These are phyloP conservation scores for Drosophila rufa DNA, from an alignment of 1,140 invertebrate species.

Conservation along the genomic window DNA sequence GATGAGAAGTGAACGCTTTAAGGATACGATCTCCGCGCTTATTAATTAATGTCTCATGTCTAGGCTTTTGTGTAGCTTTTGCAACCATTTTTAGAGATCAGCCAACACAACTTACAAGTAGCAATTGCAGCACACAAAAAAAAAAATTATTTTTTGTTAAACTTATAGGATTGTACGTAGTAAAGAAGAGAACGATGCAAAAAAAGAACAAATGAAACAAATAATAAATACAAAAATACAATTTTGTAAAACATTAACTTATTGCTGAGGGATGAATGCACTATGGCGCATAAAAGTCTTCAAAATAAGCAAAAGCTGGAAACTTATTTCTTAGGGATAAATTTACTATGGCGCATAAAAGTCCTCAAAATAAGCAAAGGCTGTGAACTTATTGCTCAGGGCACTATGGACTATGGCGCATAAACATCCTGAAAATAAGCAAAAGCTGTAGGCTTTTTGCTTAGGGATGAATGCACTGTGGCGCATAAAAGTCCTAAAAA, in stretches of 20 bases:
- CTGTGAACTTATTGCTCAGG: too few species aligned
- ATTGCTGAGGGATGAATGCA: too few species aligned
- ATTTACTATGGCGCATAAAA: too few species aligned
- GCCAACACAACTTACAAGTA: conserved; percentile 16
- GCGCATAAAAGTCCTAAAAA: too few species aligned
- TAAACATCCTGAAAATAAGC: too few species aligned
- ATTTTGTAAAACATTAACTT: conserved; percentile 69
- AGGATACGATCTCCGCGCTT: conserved; percentile 62
- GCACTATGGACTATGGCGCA: too few species aligned
- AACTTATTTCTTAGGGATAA: too few species aligned
- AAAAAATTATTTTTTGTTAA: conserved; percentile 30
- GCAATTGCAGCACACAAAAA: conserved; percentile 27
- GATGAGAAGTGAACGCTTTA: conserved; percentile 45
- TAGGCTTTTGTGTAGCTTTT: conserved; percentile 74
- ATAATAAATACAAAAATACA: conserved; percentile 69
- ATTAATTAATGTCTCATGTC: conserved; percentile 16
- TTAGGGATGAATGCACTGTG: too few species aligned
- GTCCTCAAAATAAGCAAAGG: too few species aligned
- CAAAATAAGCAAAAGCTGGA: too few species aligned
- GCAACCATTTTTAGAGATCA: conserved; percentile 51
- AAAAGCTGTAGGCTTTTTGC: too few species aligned
- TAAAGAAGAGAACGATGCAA: conserved; percentile 29
- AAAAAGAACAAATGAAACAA: conserved; percentile 44
- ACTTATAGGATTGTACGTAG: conserved; percentile 45
- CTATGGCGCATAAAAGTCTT: too few species aligned